Conservation (phyloP, 2,113 vertebrate species). For the Daboia siamensis region DNA sequence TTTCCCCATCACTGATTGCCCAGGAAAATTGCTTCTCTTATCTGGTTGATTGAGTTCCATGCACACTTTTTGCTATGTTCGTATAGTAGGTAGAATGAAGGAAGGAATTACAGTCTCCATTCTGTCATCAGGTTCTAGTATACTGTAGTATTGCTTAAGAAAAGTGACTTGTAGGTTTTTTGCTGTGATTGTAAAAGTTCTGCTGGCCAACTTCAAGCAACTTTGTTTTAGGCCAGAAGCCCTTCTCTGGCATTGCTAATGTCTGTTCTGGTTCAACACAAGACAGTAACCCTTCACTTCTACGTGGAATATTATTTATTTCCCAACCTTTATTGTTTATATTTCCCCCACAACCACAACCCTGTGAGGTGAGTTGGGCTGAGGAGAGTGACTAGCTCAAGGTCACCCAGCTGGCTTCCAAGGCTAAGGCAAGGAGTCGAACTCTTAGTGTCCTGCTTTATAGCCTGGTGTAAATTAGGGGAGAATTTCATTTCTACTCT, state of each 20-base stretch:
- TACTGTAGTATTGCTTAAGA: not conserved
- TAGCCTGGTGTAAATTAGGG: not conserved
- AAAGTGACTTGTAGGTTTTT: not conserved
- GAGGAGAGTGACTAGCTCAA: not conserved
- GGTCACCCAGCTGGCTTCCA: not conserved
- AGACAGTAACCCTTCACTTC: not conserved
- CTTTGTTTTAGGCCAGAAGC: not conserved
- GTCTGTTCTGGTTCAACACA: not conserved
- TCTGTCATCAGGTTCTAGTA: not conserved
- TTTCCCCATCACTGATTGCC: not conserved
- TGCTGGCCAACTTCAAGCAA: not conserved
- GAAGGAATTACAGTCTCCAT: not conserved
- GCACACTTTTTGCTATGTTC: not conserved
- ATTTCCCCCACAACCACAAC: not conserved
- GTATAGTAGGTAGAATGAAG: not conserved
- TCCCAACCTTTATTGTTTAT: not conserved
- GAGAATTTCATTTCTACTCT: not conserved
- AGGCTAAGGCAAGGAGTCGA: not conserved
- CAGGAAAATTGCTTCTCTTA: not conserved
- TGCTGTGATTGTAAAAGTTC: not conserved
- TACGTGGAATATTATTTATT: accelerated
- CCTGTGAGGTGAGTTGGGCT: not conserved
- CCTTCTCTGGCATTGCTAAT: not conserved
- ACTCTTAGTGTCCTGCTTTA: not conserved
- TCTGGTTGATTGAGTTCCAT: not conserved